Evolutionary conservation across 2,113 vertebrate genomes (phyloP).

Genomic region (Merops nubicus): DNA sequence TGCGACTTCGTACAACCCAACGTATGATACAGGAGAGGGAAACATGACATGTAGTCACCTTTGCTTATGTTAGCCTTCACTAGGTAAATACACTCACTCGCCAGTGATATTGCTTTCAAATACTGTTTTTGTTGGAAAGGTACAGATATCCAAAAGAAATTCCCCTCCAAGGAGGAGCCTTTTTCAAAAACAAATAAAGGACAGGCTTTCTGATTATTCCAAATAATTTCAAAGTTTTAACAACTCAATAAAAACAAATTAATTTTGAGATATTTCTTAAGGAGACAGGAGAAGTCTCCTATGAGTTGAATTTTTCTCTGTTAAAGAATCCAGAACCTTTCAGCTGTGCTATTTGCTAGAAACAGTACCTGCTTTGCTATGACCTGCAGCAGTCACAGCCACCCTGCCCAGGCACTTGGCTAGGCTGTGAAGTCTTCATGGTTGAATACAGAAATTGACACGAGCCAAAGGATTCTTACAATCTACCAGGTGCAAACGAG

Average conservation of each 20-base stretch:
- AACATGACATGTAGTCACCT: background rate
- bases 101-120: background rate
- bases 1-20: background rate
- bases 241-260: background rate
- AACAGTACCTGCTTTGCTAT: background rate
- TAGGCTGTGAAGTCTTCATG: background rate
- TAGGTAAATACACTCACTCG: background rate
- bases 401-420: background rate
- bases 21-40: background rate
- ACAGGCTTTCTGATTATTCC: background rate
- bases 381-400: background rate
- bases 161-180: background rate
- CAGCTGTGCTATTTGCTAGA: background rate
- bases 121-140: background rate
- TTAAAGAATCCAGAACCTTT: background rate
- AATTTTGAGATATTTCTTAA: background rate
- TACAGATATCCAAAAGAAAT: background rate
- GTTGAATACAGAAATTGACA: rapidly evolving
- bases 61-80: background rate
- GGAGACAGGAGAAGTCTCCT: background rate
- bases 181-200: background rate
- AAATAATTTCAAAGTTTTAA: background rate
- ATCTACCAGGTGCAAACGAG: background rate
- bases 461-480: background rate
- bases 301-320: background rate